Conservation (phyloP, 2,888 invertebrate genomes). For the Nomada ferruginata region DNA sequence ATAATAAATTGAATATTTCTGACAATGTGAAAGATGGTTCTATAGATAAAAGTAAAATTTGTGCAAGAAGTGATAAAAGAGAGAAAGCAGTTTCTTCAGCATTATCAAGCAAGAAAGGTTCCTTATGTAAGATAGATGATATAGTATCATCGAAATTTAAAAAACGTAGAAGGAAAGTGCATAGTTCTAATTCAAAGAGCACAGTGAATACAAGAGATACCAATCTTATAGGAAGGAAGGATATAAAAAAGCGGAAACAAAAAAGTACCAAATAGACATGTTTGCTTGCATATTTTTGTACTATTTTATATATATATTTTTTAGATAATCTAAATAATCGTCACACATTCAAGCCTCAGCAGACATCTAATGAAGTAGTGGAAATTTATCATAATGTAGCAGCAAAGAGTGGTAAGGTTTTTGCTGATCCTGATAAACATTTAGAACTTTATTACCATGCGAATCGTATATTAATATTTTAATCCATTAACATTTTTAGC, state of each 20-base stretch:
- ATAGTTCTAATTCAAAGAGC: constrained; percentile 75
- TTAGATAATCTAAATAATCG: constrained; percentile 45
- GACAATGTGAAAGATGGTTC: constrained; percentile 29
- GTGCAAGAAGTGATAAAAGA: constrained; percentile 54
- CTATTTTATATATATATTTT: constrained; percentile 1
- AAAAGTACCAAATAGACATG: constrained; percentile 59
- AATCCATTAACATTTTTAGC: constrained; percentile 30
- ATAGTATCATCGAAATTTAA: constrained; percentile 66
- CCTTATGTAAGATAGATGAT: constrained; percentile 63
- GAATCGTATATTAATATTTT: constrained; percentile 14
- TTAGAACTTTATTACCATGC: constrained; percentile 57
- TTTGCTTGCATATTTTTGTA: neutral
- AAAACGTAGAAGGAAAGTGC: constrained; percentile 72
- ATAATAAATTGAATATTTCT: constrained; percentile 58
- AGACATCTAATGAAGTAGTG: constrained; percentile 72
- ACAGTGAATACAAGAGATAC: constrained; percentile 75
- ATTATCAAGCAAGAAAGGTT: constrained; percentile 55
- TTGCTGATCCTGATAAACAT: constrained; percentile 70
- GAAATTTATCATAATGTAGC: constrained; percentile 79
- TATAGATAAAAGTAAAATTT: constrained; percentile 35
- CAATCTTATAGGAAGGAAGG: constrained; percentile 58
- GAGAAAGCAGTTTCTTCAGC: constrained; percentile 47
- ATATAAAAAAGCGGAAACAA: constrained; percentile 61
- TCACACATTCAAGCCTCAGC: constrained; percentile 44
- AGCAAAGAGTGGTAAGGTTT: constrained; percentile 73